These are phyloP conservation scores for Dendrocincla fuliginosa DNA, from an alignment of 2,797 vertebrate genomes.

Conservation along the genomic window DNA sequence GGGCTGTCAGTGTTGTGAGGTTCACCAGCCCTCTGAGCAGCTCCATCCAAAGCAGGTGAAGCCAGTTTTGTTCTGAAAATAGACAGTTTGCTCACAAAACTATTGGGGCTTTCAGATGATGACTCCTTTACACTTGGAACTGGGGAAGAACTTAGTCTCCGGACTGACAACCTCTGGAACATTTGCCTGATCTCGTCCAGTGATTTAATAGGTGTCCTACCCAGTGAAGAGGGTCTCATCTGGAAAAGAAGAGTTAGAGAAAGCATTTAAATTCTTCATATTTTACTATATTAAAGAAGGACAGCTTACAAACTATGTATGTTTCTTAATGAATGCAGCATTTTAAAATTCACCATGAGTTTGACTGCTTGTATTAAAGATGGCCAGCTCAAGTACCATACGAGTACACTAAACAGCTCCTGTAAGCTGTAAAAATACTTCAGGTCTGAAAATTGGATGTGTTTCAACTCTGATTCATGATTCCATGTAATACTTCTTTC, in stretches of 20 bases:
- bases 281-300: neutral
- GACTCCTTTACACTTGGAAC: constrained; percentile 53
- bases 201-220: constrained; percentile 79
- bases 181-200: constrained; percentile 88
- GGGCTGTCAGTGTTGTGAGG: neutral
- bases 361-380: neutral
- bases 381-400: neutral
- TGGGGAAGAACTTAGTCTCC: constrained; percentile 75
- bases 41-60: constrained; percentile 45
- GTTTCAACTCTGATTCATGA: neutral
- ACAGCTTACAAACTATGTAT: neutral
- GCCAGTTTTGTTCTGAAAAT: constrained; percentile 63
- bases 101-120: constrained; percentile 46
- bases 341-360: neutral
- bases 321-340: neutral
- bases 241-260: constrained; percentile 55
- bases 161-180: constrained; percentile 85
- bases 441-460: neutral
- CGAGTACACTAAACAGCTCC: neutral
- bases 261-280: neutral
- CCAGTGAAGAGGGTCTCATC: constrained; percentile 78
- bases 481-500: neutral
- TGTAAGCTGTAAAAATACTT: neutral
- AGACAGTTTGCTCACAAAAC: constrained; percentile 71
- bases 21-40: neutral